Conservation (phyloP, 2,797 vertebrate species). For the Pseudopleuronectes americanus region DNA sequence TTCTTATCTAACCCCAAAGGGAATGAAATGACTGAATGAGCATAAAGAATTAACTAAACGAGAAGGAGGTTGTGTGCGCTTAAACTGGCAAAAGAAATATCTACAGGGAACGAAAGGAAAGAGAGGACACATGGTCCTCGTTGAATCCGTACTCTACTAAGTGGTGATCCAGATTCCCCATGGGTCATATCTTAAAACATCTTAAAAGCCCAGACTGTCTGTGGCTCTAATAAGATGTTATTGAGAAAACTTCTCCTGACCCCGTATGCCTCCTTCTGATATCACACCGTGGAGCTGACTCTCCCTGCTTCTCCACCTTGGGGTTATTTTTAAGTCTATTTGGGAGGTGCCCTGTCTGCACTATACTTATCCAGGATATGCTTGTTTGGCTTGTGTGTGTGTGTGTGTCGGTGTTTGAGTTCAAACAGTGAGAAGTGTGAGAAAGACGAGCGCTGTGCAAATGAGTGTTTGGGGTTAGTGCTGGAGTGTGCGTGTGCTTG, state of each 20-base stretch:
- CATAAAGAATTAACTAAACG: constrained; percentile 1
- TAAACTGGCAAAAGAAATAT: constrained; percentile 3
- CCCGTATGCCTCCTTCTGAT: constrained; percentile 50
- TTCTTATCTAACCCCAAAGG: constrained; percentile 1
- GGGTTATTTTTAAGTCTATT: constrained; percentile 77
- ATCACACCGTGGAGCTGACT: constrained; percentile 55
- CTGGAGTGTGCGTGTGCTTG: constrained; percentile 32
- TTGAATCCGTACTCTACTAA: constrained; percentile 40
- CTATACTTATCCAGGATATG: constrained; percentile 74
- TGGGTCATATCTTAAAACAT: constrained; percentile 71
- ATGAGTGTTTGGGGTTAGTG: constrained; percentile 72
- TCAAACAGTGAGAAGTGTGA: constrained; percentile 40
- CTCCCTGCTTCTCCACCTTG: constrained; percentile 55
- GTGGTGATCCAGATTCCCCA: constrained; percentile 58
- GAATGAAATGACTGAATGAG: constrained; percentile 13
- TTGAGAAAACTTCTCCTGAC: constrained; percentile 64
- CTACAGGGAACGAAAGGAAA: constrained; percentile 1
- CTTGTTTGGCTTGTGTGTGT: constrained; percentile 47
- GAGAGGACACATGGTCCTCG: constrained; percentile 19
- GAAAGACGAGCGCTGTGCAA: constrained; percentile 60
- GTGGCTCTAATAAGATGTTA: constrained; percentile 79
- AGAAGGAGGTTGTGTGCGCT: not conserved
- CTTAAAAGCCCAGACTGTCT: constrained; percentile 77
- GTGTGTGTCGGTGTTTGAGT: constrained; percentile 18
- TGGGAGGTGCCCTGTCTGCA: constrained; percentile 63